phyloP scores from a whole-genome alignment of 2,113 vertebrate species.

The Silurus meridionalis region DNA sequence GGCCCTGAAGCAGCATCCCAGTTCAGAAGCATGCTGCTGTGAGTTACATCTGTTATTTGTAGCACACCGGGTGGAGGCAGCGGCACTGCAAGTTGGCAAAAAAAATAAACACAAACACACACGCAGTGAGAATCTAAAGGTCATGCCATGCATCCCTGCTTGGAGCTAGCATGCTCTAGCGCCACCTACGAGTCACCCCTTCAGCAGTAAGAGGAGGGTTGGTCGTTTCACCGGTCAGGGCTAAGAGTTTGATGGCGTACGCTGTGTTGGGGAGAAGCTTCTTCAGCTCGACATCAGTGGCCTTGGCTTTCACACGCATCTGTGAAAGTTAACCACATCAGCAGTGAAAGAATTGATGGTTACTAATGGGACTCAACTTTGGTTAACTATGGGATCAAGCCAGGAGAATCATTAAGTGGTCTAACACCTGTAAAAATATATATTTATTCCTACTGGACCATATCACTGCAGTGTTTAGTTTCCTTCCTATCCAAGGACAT shows the following conservation, averaged over 20 bases:
- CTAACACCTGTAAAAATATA: not conserved
- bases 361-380: not conserved
- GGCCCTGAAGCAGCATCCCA: conserved; percentile 88
- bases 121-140: conserved; percentile 34
- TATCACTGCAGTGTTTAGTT: not conserved
- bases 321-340: conserved; percentile 64
- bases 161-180: conserved; percentile 47
- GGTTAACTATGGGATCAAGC: not conserved
- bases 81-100: conserved; percentile 73
- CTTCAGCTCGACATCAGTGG: conserved; percentile 82
- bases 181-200: conserved; percentile 87
- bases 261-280: conserved; percentile 86
- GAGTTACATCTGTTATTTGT: conserved; percentile 85
- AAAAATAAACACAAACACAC: conserved; percentile 34
- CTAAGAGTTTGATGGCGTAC: conserved; percentile 82
- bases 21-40: conserved; percentile 83
- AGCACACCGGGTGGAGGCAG: conserved; percentile 80
- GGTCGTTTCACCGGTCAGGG: conserved; percentile 76
- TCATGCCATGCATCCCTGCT: conserved; percentile 33
- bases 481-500: not conserved
- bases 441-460: not conserved
- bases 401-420: not conserved
- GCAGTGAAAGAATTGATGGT: conserved; percentile 46
- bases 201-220: conserved; percentile 84
- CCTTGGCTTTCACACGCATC: conserved; percentile 79